These are phyloP conservation scores for Numenius arquata DNA, from an alignment of 2,113 vertebrate genomes.

Conservation along the genomic window DNA sequence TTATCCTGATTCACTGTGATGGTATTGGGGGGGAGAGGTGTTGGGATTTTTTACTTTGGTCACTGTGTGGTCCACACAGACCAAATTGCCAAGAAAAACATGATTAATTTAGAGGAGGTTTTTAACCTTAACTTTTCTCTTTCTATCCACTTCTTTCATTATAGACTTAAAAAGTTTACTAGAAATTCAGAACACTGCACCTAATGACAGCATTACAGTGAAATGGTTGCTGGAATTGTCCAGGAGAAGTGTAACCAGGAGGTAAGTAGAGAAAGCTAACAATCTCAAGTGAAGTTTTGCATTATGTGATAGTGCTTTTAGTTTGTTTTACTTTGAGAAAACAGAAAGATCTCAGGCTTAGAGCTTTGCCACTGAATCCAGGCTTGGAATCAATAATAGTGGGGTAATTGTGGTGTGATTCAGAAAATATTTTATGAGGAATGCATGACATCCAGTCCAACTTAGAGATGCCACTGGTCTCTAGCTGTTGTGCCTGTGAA, in stretches of 20 bases:
- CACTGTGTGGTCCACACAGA: neutral
- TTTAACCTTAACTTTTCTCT: neutral
- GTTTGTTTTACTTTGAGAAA: neutral
- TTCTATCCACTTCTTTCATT: neutral
- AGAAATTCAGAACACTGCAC: neutral
- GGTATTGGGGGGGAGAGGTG: neutral
- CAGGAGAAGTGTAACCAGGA: neutral
- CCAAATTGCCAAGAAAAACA: neutral
- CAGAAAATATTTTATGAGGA: neutral
- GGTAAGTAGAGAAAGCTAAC: neutral
- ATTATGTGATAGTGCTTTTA: neutral
- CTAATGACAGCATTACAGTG: neutral
- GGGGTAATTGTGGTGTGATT: neutral
- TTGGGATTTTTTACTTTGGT: neutral
- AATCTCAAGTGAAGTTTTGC: neutral
- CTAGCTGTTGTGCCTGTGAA: neutral
- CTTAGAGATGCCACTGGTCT: neutral
- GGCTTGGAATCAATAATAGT: neutral
- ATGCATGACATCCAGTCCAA: neutral
- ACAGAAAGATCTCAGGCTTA: neutral
- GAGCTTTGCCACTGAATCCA: neutral
- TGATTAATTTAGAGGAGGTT: neutral
- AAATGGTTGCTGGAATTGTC: neutral
- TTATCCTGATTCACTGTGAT: neutral
- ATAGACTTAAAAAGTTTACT: neutral